Conservation (phyloP, 2,888 invertebrate genomes). For the Coleophora flavipennella region DNA sequence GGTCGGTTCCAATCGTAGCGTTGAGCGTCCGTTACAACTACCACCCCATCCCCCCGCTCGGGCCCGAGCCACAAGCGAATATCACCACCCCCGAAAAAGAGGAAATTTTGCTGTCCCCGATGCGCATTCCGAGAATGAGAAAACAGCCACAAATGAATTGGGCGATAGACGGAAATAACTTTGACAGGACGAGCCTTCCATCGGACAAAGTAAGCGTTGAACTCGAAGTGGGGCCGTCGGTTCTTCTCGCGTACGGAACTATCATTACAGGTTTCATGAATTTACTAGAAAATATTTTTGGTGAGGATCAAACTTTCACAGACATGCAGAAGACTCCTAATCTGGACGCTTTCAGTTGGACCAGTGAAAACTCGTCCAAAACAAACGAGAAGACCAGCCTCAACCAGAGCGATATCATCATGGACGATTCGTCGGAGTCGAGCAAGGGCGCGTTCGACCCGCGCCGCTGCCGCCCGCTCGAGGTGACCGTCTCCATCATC, state of each 20-base stretch:
- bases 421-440: constrained; percentile 76
- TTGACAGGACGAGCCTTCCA: constrained; percentile 88
- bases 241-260: constrained; percentile 92
- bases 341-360: constrained; percentile 49
- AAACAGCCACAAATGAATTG: constrained; percentile 80
- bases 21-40: constrained; percentile 92
- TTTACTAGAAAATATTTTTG: constrained; percentile 97
- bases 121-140: constrained; percentile 87
- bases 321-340: constrained; percentile 86
- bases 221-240: constrained; percentile 94
- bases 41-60: constrained; percentile 92
- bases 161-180: constrained; percentile 80
- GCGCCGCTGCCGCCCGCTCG: constrained; percentile 88
- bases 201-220: constrained; percentile 94
- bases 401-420: constrained; percentile 70
- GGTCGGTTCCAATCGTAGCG: constrained; percentile 95
- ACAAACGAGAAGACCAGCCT: constrained; percentile 50
- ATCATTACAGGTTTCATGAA: constrained; percentile 91
- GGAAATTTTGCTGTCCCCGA: constrained; percentile 91
- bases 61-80: constrained; percentile 91
- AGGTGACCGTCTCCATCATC: constrained; percentile 92
- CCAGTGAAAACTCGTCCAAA: constrained; percentile 51
- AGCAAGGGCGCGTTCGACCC: constrained; percentile 83
- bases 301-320: constrained; percentile 94
- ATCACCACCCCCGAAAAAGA: constrained; percentile 96